Conservation (phyloP, 2,797 vertebrate species). For the Toxotes lorentzi region DNA sequence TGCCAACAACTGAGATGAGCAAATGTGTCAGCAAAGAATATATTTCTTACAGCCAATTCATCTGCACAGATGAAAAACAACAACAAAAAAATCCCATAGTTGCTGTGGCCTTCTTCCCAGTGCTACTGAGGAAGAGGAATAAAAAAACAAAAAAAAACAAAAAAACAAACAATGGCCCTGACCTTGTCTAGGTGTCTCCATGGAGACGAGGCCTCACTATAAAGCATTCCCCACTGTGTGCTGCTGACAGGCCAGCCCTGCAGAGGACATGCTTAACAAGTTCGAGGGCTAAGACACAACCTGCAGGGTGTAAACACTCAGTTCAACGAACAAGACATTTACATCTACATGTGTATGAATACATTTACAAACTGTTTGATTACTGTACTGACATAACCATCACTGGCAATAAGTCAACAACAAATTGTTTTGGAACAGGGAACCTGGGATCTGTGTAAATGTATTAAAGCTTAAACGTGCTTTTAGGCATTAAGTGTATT, state of each 20-base stretch:
- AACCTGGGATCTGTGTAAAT: not conserved
- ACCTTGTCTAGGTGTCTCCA: conserved; percentile 83
- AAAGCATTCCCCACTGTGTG: conserved; percentile 79
- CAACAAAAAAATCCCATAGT: not conserved
- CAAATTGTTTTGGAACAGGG: not conserved
- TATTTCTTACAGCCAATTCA: conserved; percentile 28
- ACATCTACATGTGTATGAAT: not conserved
- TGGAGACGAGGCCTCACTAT: conserved; percentile 79
- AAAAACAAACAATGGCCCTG: conserved; percentile 80
- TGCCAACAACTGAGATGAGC: conserved; percentile 1
- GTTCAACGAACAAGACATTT: not conserved
- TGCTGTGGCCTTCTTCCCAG: not conserved
- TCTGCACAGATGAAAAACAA: not conserved
- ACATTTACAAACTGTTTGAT: not conserved
- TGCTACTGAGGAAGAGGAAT: conserved; percentile 31
- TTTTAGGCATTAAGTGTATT: not conserved
- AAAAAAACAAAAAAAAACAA: conserved; percentile 57
- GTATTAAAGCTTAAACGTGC: not conserved
- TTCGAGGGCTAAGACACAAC: conserved; percentile 42
- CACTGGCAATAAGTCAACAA: not conserved
- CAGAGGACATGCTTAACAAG: conserved; percentile 58
- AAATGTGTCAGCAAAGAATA: not conserved
- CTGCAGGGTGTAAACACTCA: conserved; percentile 25
- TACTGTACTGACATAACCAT: not conserved
- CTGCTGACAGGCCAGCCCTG: conserved; percentile 52